Conservation (phyloP, 2,113 vertebrate species). For the Hypocryptadius cinnamomeus region DNA sequence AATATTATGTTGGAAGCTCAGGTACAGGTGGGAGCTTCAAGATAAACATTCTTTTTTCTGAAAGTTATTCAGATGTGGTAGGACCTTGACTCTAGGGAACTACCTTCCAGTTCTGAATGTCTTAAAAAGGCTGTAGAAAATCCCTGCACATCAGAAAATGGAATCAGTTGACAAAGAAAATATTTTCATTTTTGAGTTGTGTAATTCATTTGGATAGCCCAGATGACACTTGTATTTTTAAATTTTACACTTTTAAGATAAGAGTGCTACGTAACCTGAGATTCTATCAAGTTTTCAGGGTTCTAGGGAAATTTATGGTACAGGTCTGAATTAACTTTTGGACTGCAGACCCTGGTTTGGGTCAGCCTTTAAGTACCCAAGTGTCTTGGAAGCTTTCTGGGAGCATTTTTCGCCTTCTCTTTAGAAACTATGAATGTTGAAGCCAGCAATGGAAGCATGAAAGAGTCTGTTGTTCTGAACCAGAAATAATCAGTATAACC, state of each 20-base stretch:
- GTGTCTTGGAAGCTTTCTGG: background rate
- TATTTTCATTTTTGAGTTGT: background rate
- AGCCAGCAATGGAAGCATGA: background rate
- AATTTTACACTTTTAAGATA: background rate
- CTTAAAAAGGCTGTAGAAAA: background rate
- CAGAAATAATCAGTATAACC: background rate
- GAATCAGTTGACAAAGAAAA: background rate
- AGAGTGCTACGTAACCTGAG: background rate
- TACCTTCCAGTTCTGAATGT: background rate
- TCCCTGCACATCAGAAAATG: background rate
- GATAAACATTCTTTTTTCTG: background rate
- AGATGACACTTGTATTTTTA: background rate
- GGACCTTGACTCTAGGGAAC: background rate
- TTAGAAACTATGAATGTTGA: background rate
- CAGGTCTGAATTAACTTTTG: background rate
- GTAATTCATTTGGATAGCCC: background rate
- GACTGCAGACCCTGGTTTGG: background rate
- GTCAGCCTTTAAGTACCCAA: background rate
- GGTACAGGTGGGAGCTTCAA: background rate
- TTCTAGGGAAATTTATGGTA: background rate
- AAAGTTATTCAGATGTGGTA: background rate
- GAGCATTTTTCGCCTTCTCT: background rate
- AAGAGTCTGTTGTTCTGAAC: background rate
- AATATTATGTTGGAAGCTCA: background rate
- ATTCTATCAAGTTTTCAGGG: background rate